Conservation (phyloP, 2,888 invertebrate genomes). For the Drosophila basisetae region DNA sequence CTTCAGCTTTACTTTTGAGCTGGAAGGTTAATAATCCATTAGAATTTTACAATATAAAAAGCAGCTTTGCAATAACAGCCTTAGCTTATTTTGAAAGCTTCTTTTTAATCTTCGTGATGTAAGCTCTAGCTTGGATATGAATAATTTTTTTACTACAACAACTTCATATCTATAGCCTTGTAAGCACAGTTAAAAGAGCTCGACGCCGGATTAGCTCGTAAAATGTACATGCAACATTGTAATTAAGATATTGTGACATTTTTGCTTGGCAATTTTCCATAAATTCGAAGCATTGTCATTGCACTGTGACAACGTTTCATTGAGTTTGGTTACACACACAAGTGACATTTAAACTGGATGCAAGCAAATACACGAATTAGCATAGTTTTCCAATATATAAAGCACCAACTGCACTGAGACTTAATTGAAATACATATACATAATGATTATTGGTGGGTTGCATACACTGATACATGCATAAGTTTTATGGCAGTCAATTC, state of each 20-base stretch:
- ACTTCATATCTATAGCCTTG: background rate
- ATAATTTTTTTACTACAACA: background rate
- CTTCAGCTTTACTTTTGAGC: background rate
- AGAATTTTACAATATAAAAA: background rate
- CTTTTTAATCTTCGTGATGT: background rate
- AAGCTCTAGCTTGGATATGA: background rate
- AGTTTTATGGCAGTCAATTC: slow-evolving; percentile 39
- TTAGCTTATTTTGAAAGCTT: background rate
- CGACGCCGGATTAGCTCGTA: background rate
- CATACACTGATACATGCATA: background rate
- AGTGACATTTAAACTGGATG: slow-evolving; percentile 57
- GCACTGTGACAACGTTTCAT: background rate
- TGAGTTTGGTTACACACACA: slow-evolving; percentile 23
- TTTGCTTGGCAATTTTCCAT: background rate
- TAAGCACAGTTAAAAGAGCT: background rate
- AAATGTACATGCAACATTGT: background rate
- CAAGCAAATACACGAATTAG: slow-evolving; percentile 63
- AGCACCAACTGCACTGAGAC: slow-evolving; percentile 59
- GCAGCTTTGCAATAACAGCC: background rate
- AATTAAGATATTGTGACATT: background rate
- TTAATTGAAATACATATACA: slow-evolving; percentile 30
- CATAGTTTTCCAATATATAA: slow-evolving; percentile 60
- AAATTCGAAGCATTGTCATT: background rate
- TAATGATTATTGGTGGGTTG: background rate
- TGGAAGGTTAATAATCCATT: background rate